These are phyloP conservation scores for Leptodactylus fallax DNA, from an alignment of 2,797 vertebrate species.

Conservation along the genomic window DNA sequence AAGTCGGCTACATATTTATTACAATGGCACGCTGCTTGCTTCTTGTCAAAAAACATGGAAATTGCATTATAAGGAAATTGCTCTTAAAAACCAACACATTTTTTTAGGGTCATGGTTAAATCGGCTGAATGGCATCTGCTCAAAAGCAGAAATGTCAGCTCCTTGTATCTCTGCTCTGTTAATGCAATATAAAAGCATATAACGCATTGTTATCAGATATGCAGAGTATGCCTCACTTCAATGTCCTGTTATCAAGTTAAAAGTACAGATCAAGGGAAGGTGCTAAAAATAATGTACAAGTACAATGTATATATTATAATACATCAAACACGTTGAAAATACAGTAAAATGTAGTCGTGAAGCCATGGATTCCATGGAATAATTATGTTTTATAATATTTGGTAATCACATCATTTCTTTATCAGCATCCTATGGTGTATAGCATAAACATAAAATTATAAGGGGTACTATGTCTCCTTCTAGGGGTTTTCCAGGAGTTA, in stretches of 20 bases:
- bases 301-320: neutral
- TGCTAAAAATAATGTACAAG: neutral
- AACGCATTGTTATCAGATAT: neutral
- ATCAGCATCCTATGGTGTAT: no score
- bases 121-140: neutral
- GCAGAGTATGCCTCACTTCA: neutral
- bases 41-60: conserved; percentile 50
- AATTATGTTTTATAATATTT: no score
- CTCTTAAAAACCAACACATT: conserved; percentile 36
- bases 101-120: conserved; percentile 38
- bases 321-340: no score
- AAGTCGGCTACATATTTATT: conserved; percentile 56
- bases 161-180: neutral
- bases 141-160: neutral
- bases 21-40: neutral
- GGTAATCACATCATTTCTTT: no score
- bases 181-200: conserved; percentile 18
- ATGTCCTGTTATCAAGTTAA: neutral
- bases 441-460: no score
- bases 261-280: neutral
- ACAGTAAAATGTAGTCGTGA: no score
- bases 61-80: conserved; percentile 41
- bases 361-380: no score
- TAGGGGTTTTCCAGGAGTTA: no score
- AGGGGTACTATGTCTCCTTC: no score